Base-by-base conservation (phyloP, 2,797 vertebrate genomes). In the Aselliscus stoliczkanus region DNA sequence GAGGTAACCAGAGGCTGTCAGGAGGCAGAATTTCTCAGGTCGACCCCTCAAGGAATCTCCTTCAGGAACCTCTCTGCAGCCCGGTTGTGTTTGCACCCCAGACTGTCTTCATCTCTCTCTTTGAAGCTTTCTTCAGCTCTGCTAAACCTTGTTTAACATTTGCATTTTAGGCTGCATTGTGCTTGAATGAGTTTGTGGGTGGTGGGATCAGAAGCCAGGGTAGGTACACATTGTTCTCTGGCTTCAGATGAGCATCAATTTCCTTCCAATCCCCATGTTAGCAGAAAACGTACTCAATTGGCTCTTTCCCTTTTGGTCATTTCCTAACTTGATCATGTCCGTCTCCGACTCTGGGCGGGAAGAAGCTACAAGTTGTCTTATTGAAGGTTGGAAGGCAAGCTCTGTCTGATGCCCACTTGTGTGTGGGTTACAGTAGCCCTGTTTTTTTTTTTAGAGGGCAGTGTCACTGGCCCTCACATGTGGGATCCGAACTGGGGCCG, bases 121-220 rank as follows among this genome's bases (percentile, higher is more conserved):
- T 76, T 70, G 50, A 27, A 37, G 39, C 56, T 83, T 20, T 44
- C 39, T 47, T 52, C 39, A 25, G 29, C 13, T 75, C 27, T 37
- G 25, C 34, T 42, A 62, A 84, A 34, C 31, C 42, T 73, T 44
- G 37, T 85, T 70, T 31, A 34, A 37, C 47, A 23, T 72, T 17
- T 67, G 5, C 10, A 7, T 25, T 18, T 37, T 29, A 31, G 31
- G 13, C 34, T 82, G 1, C 2, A 0, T 5, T 20, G 7, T 11
- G 64, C 81, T 0, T 2, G 27, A 64, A n/a, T 10, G 58, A 50
- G 3, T 64, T 37, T 17, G 21, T 31, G 23, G 2, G 21, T 13
- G 10, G 10, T 75, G 20, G 29, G 42, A 84, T 29, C 21, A 50
- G 14, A 14, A 50, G 14, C 25, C 34, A 27, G 39, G 29, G 42